Percentiles rank a stretch among this genome's conserved stretches.
phyloP scores from a whole-genome alignment of 2,113 vertebrate genomes.

The Crotophaga sulcirostris region DNA sequence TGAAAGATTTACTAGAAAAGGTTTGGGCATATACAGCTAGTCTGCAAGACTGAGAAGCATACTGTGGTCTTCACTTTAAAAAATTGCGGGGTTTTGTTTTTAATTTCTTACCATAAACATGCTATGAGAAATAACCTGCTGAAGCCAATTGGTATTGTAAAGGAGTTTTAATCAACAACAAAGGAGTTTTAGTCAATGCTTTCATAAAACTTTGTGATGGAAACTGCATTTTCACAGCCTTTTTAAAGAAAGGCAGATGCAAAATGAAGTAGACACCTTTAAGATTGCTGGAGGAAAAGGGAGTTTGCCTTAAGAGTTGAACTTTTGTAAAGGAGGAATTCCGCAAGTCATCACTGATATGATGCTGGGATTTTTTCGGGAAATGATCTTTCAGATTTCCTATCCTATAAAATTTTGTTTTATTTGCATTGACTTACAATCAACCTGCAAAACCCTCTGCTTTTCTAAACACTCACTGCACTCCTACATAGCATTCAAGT shows the following conservation, averaged over 20 bases:
- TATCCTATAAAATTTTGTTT: neutral
- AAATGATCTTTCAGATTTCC: neutral
- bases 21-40: neutral
- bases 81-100: neutral
- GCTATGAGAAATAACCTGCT: neutral
- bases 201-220: neutral
- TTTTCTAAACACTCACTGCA: neutral
- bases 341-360: neutral
- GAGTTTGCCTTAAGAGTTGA: neutral
- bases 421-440: neutral
- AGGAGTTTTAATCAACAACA: no score
- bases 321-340: neutral
- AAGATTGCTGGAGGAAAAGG: neutral
- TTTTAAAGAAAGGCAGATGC: neutral
- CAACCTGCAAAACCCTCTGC: neutral
- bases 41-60: neutral
- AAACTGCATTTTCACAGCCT: neutral
- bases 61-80: neutral
- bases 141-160: neutral
- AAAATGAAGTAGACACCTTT: neutral
- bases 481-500: neutral
- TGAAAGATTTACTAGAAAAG: neutral
- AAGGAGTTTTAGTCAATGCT: neutral
- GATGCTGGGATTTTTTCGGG: neutral
- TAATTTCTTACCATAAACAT: neutral